phyloP scores from a whole-genome alignment of 1,140 invertebrate species.

The Pseudachorutes palmiensis region DNA sequence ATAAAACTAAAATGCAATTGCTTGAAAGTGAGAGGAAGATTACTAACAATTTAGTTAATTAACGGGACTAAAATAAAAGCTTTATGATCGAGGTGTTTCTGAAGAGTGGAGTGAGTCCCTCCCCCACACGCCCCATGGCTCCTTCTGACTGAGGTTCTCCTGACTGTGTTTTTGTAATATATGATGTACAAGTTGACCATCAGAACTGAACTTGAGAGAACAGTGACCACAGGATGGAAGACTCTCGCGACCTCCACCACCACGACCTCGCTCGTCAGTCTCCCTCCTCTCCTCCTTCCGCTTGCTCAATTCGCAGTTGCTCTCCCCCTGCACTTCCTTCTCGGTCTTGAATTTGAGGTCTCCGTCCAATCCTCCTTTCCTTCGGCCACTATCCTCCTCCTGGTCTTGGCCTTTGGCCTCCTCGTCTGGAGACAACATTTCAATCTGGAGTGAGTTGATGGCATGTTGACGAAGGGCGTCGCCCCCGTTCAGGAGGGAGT shows the following conservation, averaged over 20 bases:
- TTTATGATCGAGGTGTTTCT: no score
- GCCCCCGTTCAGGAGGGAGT: background rate
- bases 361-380: background rate
- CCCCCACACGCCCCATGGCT: no score
- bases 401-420: slow-evolving; percentile 10
- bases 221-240: background rate
- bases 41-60: no score
- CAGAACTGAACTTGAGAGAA: background rate
- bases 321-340: background rate
- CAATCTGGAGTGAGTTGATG: slow-evolving; percentile 30
- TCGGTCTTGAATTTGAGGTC: background rate
- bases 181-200: background rate
- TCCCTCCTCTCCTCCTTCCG: background rate
- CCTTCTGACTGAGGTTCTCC: background rate
- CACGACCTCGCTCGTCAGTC: background rate
- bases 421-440: slow-evolving; percentile 23
- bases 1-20: no score
- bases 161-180: no score
- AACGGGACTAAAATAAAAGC: no score
- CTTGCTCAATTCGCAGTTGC: background rate
- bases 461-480: slow-evolving; percentile 16
- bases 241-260: background rate
- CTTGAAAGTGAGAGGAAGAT: no score
- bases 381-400: background rate
- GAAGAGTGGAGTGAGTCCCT: no score